Conservation (phyloP, 1,140 invertebrate species). For the Metaphire vulgaris region DNA sequence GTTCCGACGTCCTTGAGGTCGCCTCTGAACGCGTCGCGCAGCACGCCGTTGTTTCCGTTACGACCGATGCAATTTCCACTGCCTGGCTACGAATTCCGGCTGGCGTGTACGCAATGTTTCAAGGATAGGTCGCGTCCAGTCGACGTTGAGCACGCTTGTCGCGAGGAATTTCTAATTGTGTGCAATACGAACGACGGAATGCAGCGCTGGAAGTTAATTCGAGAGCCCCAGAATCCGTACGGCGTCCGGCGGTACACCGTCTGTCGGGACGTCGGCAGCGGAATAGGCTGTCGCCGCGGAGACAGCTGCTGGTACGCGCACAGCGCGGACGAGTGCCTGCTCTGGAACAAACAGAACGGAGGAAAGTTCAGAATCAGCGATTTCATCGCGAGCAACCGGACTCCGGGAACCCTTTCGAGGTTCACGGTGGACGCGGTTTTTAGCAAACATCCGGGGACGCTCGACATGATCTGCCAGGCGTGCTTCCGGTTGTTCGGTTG, state of each 20-base stretch:
- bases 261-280: neutral
- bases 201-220: neutral
- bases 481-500: neutral
- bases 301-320: neutral
- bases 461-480: neutral
- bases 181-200: neutral
- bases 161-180: neutral
- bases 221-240: neutral
- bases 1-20: neutral
- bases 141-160: neutral
- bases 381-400: neutral
- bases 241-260: neutral
- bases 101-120: neutral
- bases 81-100: neutral
- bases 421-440: neutral
- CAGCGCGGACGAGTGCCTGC: neutral
- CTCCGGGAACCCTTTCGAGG: neutral
- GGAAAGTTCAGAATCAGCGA: neutral
- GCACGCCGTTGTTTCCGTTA: neutral
- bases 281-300: neutral
- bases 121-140: neutral
- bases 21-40: neutral
- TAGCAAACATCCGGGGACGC: neutral
- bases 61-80: neutral
- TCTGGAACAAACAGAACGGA: neutral